These are phyloP conservation scores for Sterna hirundo DNA, from an alignment of 2,113 vertebrate genomes.

Conservation along the genomic window DNA sequence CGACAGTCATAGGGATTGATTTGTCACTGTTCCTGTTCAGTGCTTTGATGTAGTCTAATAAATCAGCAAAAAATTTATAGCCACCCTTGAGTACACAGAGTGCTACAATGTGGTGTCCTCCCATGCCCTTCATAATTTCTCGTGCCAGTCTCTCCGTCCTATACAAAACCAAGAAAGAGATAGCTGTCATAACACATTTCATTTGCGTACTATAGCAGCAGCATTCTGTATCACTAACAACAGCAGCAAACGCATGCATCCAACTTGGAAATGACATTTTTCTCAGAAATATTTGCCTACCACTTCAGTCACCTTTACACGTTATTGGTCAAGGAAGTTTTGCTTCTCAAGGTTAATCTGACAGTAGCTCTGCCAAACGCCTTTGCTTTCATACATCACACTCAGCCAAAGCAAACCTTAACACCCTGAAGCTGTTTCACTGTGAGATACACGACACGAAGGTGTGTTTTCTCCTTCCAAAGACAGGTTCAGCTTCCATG, in stretches of 20 bases:
- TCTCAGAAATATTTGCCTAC: not conserved
- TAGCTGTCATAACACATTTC: not conserved
- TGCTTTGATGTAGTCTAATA: constrained; percentile 98
- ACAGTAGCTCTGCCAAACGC: not conserved
- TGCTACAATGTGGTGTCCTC: constrained; percentile 95
- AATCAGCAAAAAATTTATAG: constrained; percentile 98
- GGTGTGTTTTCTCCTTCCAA: not conserved
- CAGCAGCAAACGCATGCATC: not conserved
- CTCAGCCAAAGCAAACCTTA: constrained; percentile 37
- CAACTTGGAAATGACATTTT: not conserved
- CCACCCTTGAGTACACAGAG: constrained; percentile 98
- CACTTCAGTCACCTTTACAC: not conserved
- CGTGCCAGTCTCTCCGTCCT: constrained; percentile 95
- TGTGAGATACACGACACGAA: not conserved
- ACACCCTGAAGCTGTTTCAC: not conserved
- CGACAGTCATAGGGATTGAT: constrained; percentile 98
- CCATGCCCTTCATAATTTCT: constrained; percentile 98
- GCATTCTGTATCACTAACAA: not conserved
- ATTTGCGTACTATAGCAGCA: not conserved
- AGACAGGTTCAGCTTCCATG: not conserved
- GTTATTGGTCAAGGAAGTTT: not conserved
- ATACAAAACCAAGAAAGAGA: constrained; percentile 19
- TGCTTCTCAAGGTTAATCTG: constrained; percentile 55
- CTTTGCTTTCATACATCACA: not conserved
- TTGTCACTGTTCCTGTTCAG: constrained; percentile 97